A percentile compares a stretch with the other conserved stretches of the same genome.
phyloP scores from a whole-genome alignment of 2,888 invertebrate genomes.

The Drosophila leonis region DNA sequence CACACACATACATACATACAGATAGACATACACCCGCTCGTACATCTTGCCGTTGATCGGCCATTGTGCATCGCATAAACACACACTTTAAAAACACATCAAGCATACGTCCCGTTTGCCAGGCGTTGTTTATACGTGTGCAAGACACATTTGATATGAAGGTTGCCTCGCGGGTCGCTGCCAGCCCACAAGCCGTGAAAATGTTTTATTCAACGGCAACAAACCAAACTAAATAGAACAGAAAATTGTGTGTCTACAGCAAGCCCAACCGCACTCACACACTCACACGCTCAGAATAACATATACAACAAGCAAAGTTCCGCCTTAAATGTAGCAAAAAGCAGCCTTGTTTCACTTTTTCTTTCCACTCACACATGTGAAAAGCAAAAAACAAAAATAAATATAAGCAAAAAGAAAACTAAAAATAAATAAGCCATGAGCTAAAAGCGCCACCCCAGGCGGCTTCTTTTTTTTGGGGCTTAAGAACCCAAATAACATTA shows the following conservation, averaged over 20 bases:
- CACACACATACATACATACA: conserved; percentile 5
- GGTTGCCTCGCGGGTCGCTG: conserved; percentile 75
- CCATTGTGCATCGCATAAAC: conserved; percentile 77
- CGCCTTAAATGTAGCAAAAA: conserved; percentile 45
- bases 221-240: conserved; percentile 82
- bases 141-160: conserved; percentile 74
- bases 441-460: conserved; percentile 34
- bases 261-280: conserved; percentile 25
- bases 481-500: conserved; percentile 45
- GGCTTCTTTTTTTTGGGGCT: conserved; percentile 7
- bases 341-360: conserved; percentile 37
- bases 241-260: conserved; percentile 72
- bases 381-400: conserved; percentile 4
- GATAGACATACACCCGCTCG: conserved; percentile 2
- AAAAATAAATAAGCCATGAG: conserved; percentile 51
- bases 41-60: conserved; percentile 47
- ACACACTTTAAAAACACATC: conserved; percentile 81
- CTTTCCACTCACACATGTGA: conserved; percentile 25
- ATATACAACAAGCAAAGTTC: conserved; percentile 39
- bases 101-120: conserved; percentile 69
- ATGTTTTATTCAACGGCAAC: conserved; percentile 82
- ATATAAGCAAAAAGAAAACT: conserved; percentile 21
- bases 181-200: conserved; percentile 78
- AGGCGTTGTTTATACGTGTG: conserved; percentile 56
- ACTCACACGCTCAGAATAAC: conserved; percentile 10